Evolutionary conservation across 2,113 vertebrate genomes (phyloP).

Genomic region (Struthio camelus): DNA sequence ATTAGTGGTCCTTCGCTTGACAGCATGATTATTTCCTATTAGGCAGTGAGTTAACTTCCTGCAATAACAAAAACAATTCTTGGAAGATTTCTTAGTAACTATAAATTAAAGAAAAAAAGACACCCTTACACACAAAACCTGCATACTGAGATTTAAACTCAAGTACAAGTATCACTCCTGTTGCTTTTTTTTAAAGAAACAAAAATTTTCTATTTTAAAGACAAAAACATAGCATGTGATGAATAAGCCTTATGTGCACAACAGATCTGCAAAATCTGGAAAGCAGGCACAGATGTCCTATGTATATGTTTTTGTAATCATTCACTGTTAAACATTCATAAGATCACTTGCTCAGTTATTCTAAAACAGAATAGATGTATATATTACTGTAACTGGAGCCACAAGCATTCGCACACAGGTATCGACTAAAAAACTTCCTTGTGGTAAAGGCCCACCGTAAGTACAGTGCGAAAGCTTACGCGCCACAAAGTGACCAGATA

Average conservation of each 20-base stretch:
- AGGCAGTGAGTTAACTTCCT: neutral
- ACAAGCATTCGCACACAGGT: neutral
- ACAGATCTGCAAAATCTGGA: neutral
- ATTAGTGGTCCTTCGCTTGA: neutral
- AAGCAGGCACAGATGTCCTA: neutral
- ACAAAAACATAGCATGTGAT: neutral
- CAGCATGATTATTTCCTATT: neutral
- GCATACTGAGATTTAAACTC: neutral
- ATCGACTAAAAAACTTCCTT: neutral
- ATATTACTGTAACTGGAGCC: neutral
- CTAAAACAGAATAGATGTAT: neutral
- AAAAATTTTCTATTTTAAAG: neutral
- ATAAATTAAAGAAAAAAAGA: neutral
- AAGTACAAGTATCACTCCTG: neutral
- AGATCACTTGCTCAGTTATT: neutral
- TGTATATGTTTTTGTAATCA: neutral
- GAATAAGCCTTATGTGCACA: neutral
- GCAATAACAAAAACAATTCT: neutral
- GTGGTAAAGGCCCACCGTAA: neutral
- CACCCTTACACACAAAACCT: neutral
- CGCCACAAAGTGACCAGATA: neutral
- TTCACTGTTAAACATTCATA: neutral
- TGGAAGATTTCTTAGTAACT: neutral
- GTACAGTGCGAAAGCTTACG: neutral
- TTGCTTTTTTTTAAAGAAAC: neutral